Conservation (phyloP, 2,888 invertebrate genomes). For the Drosophila nr. fundita region DNA sequence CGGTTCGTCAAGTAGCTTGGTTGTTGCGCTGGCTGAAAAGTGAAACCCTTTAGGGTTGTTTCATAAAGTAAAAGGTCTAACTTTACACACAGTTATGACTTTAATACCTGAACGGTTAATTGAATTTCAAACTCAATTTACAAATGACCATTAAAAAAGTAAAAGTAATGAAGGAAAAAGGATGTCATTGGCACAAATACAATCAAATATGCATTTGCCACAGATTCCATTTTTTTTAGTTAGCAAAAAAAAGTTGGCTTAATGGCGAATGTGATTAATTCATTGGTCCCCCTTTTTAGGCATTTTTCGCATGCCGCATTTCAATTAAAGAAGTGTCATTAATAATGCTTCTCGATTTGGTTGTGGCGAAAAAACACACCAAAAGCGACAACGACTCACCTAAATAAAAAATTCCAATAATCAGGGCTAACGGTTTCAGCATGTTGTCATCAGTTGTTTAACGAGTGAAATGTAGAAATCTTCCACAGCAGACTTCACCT, state of each 20-base stretch:
- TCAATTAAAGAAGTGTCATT: constrained; percentile 62
- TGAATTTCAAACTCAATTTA: constrained; percentile 25
- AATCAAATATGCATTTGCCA: constrained; percentile 33
- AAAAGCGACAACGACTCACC: constrained; percentile 63
- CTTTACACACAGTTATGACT: neutral
- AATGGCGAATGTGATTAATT: constrained; percentile 60
- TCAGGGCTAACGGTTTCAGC: constrained; percentile 75
- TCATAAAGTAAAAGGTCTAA: neutral
- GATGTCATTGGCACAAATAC: constrained; percentile 4
- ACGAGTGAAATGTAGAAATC: constrained; percentile 45
- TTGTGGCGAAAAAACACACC: constrained; percentile 6
- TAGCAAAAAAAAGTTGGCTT: constrained; percentile 41
- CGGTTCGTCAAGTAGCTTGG: neutral
- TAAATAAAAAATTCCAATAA: constrained; percentile 81
- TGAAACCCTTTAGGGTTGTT: neutral
- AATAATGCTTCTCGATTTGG: constrained; percentile 40
- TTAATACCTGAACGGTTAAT: neutral
- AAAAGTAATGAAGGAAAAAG: neutral
- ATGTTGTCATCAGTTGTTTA: constrained; percentile 75
- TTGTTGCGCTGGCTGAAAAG: neutral
- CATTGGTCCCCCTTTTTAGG: constrained; percentile 21
- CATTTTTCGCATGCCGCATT: constrained; percentile 54
- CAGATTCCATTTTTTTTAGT: constrained; percentile 39
- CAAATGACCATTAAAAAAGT: constrained; percentile 10
- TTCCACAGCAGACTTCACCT: constrained; percentile 58